Evolutionary conservation across 2,888 invertebrate species (phyloP).

Genomic region (Eupithecia abbreviata): DNA sequence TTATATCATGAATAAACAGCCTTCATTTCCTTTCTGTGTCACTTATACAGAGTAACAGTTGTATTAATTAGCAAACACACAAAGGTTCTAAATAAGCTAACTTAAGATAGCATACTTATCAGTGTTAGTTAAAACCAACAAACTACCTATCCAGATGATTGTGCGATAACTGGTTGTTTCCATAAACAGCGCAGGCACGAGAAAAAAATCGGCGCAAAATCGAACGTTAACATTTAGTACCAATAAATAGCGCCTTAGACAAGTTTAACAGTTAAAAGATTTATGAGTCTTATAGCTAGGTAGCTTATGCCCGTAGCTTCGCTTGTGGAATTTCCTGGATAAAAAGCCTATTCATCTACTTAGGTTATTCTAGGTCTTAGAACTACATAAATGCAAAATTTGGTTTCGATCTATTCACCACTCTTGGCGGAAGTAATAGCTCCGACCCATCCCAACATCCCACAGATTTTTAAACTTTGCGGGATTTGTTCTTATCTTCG

Average conservation of each 20-base stretch:
- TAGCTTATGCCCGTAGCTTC: not conserved
- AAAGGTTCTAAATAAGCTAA: slow-evolving; percentile 25
- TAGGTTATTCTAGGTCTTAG: not conserved
- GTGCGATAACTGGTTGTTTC: slow-evolving; percentile 53
- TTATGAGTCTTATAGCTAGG: not conserved
- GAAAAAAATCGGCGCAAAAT: slow-evolving; percentile 15
- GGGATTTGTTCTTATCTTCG: not conserved
- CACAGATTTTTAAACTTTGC: not conserved
- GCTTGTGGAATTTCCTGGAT: too few relatives aligned
- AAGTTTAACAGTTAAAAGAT: not conserved
- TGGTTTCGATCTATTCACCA: not conserved
- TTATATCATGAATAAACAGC: not conserved
- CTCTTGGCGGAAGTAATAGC: not conserved
- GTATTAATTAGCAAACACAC: slow-evolving; percentile 33
- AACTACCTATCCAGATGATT: slow-evolving; percentile 47
- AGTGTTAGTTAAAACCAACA: slow-evolving; percentile 34
- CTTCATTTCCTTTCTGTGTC: slow-evolving; percentile 20
- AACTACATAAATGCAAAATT: not conserved
- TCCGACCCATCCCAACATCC: not conserved
- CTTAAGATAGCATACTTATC: slow-evolving; percentile 28
- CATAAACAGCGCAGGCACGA: slow-evolving; percentile 39
- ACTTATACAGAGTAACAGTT: slow-evolving; percentile 30
- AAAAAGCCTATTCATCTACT: too few relatives aligned
- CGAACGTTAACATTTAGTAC: not conserved
- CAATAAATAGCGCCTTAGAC: not conserved